phyloP scores from a whole-genome alignment of 2,888 invertebrate genomes.

The Cheilosia scutellata region DNA sequence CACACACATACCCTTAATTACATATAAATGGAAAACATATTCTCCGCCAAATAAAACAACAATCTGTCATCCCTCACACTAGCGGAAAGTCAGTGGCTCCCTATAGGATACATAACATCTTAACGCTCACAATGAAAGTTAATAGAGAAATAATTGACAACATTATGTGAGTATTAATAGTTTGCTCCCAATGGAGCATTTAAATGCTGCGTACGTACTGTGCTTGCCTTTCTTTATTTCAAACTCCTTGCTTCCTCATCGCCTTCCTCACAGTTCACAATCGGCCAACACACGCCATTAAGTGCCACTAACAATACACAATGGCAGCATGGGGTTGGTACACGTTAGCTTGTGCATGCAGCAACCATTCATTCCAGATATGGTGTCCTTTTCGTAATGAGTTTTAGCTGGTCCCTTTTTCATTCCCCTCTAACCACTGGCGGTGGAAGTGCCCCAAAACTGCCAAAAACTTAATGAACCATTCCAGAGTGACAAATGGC shows the following conservation, averaged over 20 bases:
- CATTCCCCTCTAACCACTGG: conserved; percentile 29
- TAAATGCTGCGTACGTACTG: conserved; percentile 34
- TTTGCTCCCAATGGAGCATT: conserved; percentile 34
- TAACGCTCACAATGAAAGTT: conserved; percentile 33
- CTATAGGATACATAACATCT: conserved; percentile 4
- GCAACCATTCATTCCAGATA: conserved; percentile 65
- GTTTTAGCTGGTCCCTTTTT: conserved; percentile 41
- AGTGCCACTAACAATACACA: conserved; percentile 45
- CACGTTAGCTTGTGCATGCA: conserved; percentile 25
- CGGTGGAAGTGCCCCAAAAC: conserved; percentile 65
- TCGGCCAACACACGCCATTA: conserved; percentile 22
- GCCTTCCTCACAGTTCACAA: neutral
- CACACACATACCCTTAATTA: no score
- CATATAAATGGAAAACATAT: no score
- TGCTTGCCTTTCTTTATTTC: conserved; percentile 8
- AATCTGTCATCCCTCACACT: neutral
- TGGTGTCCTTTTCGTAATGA: conserved; percentile 69
- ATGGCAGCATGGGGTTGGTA: conserved; percentile 14
- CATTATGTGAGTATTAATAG: conserved; percentile 40
- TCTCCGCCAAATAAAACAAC: neutral
- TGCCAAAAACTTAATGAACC: conserved; percentile 76
- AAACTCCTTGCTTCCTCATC: neutral
- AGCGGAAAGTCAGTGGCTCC: neutral
- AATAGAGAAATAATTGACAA: conserved; percentile 64
- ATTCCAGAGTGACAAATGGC: conserved; percentile 74